Conservation (phyloP, 2,888 invertebrate genomes). For the Cephonodes hylas region DNA sequence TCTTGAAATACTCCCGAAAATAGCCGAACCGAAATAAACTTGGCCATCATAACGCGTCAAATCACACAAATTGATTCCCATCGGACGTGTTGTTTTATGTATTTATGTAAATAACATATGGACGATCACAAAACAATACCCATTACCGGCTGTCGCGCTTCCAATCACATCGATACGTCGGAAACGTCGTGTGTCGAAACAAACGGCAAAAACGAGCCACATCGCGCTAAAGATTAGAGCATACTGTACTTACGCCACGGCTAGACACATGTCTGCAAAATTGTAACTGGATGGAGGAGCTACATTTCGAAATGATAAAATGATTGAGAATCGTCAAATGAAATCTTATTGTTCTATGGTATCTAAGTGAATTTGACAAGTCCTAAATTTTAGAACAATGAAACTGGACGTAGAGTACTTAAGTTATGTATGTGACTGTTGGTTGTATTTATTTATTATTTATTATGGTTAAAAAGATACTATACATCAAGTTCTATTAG, state of each 20-base stretch:
- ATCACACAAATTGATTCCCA: conserved; percentile 9
- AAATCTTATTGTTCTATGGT: too few relatives aligned
- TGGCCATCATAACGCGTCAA: not conserved
- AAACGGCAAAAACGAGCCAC: not conserved
- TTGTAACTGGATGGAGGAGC: too few relatives aligned
- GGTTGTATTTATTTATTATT: too few relatives aligned
- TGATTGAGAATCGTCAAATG: too few relatives aligned
- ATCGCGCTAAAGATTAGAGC: conserved; percentile 18
- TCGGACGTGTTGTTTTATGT: conserved; percentile 16
- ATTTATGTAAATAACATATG: conserved; percentile 27
- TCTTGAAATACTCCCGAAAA: not conserved
- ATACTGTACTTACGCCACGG: not conserved
- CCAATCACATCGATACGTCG: conserved; percentile 1
- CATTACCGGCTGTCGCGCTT: conserved; percentile 39
- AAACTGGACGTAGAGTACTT: too few relatives aligned
- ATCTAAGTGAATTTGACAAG: too few relatives aligned
- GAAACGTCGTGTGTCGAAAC: not conserved
- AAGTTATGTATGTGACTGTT: too few relatives aligned
- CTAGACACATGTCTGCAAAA: not conserved
- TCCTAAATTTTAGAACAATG: too few relatives aligned
- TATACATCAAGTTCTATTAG: too few relatives aligned
- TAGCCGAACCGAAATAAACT: conserved; percentile 1
- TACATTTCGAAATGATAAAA: too few relatives aligned
- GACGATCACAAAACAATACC: conserved; percentile 34
- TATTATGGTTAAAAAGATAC: too few relatives aligned